Evolutionary conservation across 2,888 invertebrate genomes (phyloP), one percentile per base, ranked within the genome.

Genomic region (Perithous albicinctus): DNA sequence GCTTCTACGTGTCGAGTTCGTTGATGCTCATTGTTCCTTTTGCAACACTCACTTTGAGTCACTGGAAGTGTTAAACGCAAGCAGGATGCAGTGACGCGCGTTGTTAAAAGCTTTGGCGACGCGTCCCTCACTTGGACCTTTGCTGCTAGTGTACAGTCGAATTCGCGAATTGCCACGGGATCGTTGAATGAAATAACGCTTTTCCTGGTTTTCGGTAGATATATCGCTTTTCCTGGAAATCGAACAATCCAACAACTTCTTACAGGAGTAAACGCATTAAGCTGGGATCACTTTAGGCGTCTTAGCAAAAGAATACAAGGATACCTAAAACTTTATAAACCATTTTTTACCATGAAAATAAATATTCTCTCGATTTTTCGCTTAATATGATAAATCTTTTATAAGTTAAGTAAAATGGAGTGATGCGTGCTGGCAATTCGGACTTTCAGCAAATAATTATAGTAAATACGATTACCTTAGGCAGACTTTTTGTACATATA

Each of bases 1-100:
- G 23, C 56, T 48, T 48, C 10, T 20, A 41, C 20, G 38, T 38
- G 20, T n/a, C 61, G 32, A 70, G 41, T 26, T 38, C 54, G 10
- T n/a, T 56, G 66, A 35, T 69, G 75, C 66, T 72, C 70, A 66
- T 70, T 72, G 70, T 70, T 8, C 56, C 41, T 74, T 70, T 78
- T 12, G 75, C 35, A 41, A 32, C 48, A 41, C 64, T 75, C 78
- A 75, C 78, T 82, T 78, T 82, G 75, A 67, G 61, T 38, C 35
- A 46, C 38, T n/a, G 63, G 26, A 63, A 63, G 61, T 69, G 73
- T 26, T 43, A 29, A 20, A 18, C 20, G 12, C 26, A 10, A 8
- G 35, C 51, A 69, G 23, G 15, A 51, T 23, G 38, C 54, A 54
- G 18, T 43, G 43, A 46, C 43, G 43, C 29, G 20, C 59, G 20